A percentile compares a stretch with the other conserved stretches of the same genome.
phyloP scores from a whole-genome alignment of 2,113 vertebrate genomes.

The Megaleporinus macrocephalus region DNA sequence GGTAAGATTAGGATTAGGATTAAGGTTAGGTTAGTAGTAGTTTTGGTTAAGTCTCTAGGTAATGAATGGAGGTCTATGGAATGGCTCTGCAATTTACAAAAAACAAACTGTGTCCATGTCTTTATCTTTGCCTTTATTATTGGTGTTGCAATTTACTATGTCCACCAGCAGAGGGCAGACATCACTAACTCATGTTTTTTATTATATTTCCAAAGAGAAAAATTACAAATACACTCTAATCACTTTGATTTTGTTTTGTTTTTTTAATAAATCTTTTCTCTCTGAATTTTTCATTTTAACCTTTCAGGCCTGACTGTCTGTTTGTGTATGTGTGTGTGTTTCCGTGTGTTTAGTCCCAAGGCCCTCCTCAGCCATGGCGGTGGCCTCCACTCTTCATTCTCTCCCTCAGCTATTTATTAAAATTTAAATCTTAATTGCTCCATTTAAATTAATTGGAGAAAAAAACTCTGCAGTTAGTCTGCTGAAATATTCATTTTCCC shows the following conservation, averaged over 20 bases:
- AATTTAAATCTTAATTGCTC: constrained; percentile 63
- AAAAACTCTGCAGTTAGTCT: constrained; percentile 58
- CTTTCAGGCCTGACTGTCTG: background rate
- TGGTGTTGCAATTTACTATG: background rate
- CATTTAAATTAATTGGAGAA: constrained; percentile 61
- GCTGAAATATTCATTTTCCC: constrained; percentile 58
- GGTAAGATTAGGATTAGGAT: too few species aligned
- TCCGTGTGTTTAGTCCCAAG: constrained; percentile 39
- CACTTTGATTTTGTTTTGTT: background rate
- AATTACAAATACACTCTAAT: background rate
- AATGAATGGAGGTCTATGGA: too few species aligned
- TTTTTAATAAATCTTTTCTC: background rate
- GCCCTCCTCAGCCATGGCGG: constrained; percentile 7
- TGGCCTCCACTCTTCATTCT: constrained; percentile 29
- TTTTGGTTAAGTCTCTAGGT: too few species aligned
- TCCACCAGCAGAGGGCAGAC: constrained; percentile 57
- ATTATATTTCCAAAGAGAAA: background rate
- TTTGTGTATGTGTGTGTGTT: constrained; percentile 36
- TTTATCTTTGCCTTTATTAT: background rate
- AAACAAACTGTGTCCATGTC: too few species aligned
- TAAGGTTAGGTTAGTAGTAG: too few species aligned
- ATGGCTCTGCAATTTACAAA: too few species aligned
- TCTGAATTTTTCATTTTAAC: background rate
- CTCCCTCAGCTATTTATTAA: constrained; percentile 62
- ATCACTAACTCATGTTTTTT: background rate